Evolutionary conservation across 2,888 invertebrate genomes (phyloP).

Genomic region (Rhaphigaster nebulosa): DNA sequence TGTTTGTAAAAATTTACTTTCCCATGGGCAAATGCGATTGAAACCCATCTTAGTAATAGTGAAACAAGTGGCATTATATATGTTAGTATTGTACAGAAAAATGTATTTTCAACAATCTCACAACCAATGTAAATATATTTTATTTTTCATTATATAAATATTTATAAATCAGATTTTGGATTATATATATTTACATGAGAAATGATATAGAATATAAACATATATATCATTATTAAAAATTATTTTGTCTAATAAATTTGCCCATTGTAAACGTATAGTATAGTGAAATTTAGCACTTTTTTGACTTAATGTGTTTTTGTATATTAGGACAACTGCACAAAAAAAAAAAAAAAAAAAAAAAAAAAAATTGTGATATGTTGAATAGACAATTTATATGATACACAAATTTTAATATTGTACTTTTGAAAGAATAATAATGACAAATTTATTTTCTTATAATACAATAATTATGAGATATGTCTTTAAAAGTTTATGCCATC

Average conservation of each 20-base stretch:
- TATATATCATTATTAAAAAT: constrained; percentile 26
- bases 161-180: constrained; percentile 31
- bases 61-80: constrained; percentile 44
- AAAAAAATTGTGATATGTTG: constrained; percentile 55
- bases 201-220: not conserved
- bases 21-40: not conserved
- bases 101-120: constrained; percentile 17
- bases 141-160: constrained; percentile 1
- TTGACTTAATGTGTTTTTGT: constrained; percentile 50
- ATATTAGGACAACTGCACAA: constrained; percentile 57
- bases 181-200: constrained; percentile 41
- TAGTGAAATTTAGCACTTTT: constrained; percentile 49
- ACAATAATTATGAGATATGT: not conserved
- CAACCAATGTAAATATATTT: constrained; percentile 42
- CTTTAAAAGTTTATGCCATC: not conserved
- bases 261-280: constrained; percentile 12
- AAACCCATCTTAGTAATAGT: constrained; percentile 12
- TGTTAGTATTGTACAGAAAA: not conserved
- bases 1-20: not conserved
- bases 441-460: constrained; percentile 33
- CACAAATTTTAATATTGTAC: not conserved
- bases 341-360: constrained; percentile 38
- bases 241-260: constrained; percentile 53
- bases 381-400: constrained; percentile 22
- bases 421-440: constrained; percentile 40